Conservation (phyloP, 2,888 invertebrate species). For the Halictus quadricinctus region DNA sequence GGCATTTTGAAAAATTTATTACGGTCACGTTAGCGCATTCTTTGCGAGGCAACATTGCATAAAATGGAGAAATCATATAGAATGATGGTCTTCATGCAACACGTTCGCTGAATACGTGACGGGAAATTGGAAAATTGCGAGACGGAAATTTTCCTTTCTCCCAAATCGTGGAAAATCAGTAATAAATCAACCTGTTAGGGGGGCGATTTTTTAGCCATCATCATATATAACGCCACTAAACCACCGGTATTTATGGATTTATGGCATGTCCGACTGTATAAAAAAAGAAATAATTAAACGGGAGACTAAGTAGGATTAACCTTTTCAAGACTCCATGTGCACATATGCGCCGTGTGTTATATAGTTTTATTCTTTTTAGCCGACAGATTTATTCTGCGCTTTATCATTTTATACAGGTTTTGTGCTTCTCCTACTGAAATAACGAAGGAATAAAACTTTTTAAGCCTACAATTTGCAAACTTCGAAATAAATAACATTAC, state of each 20-base stretch:
- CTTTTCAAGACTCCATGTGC: not conserved
- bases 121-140: conserved; percentile 11
- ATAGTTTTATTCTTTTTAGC: not conserved
- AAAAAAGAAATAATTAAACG: not conserved
- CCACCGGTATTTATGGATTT: not conserved
- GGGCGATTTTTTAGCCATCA: not conserved
- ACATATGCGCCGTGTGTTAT: not conserved
- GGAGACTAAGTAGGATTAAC: not conserved
- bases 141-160: not conserved
- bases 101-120: conserved; percentile 18
- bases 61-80: not conserved
- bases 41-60: not conserved
- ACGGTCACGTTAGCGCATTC: not conserved
- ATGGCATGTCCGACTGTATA: not conserved
- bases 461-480: not conserved
- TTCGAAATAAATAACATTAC: not conserved
- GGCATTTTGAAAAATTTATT: not conserved
- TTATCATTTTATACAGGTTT: not conserved
- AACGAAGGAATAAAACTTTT: not conserved
- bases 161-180: not conserved
- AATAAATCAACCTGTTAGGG: not conserved
- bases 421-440: not conserved
- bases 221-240: not conserved
- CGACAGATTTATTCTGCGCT: not conserved
- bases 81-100: not conserved